Evolutionary conservation across 2,888 invertebrate genomes (phyloP), one percentile per base, ranked within the genome.

Genomic region (Ophonus ardosiacus): DNA sequence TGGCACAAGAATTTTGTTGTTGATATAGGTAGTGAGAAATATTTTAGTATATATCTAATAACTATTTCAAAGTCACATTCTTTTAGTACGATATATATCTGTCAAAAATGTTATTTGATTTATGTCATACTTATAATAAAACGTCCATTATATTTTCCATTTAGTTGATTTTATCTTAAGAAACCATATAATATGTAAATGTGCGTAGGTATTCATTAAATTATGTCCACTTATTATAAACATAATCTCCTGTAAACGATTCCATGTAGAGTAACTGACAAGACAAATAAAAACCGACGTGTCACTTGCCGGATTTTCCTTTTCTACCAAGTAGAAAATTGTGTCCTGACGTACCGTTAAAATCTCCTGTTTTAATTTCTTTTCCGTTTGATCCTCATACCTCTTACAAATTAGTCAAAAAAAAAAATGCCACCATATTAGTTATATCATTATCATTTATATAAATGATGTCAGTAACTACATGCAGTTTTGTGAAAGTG

Each of bases 271-370:
- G 24, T 68, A 68, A 38, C 31, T 68, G 68, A 68, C 68, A 38
- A 13, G 1, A 31, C 31, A 76, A 76, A 76, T 56, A 13, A 57
- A 80, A 61, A 61, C 38, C 59, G 17, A 31, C 80, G 59, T 61
- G 15, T 61, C n/a, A 59, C 15, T 15, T 80, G 80, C 61, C 80
- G 15, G 80, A 31, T 80, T 79, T 24, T 79, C 57, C 24, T 7
- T 78, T 57, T 6, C 56, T 21, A 7, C 38, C 80, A 61, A 31
- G 38, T 15, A 68, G 68, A 68, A 31, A 57, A 31, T 78, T 24
- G 18, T 51, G 57, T 76, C 74, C 31, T 65, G 51, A 81, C 81
- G 24, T 68, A 68, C 71, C 81, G 81, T 81, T 81, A 68, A 81
- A 61, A 21, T 80, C 59, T 61, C 43, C 51, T 51, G 15, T 51